phyloP scores from a whole-genome alignment of 1,140 invertebrate species.

The Steinernema khuongi region DNA sequence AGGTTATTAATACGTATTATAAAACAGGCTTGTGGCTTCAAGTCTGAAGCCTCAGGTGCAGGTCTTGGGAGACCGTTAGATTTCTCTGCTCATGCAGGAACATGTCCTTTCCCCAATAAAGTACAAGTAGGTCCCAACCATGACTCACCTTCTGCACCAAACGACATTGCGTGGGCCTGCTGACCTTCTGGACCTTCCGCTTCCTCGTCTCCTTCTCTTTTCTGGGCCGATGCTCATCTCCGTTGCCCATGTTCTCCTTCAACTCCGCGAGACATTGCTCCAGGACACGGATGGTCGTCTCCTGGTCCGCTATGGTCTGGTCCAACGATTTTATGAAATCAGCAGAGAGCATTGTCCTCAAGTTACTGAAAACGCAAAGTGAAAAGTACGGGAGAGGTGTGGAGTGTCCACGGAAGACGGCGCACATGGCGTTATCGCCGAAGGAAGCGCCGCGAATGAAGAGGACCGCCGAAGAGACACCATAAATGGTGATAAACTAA shows the following conservation, averaged over 20 bases:
- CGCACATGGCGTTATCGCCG: not conserved
- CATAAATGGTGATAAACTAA: no score
- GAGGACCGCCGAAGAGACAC: not conserved
- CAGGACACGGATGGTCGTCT: not conserved
- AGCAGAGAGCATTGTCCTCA: not conserved
- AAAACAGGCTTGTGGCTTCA: no score
- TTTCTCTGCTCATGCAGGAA: no score
- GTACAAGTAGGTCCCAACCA: no score
- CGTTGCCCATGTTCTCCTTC: not conserved
- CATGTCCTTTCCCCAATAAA: no score
- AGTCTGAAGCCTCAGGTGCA: no score
- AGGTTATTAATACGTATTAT: no score
- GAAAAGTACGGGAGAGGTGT: not conserved
- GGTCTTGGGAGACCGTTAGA: no score
- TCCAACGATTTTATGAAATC: not conserved
- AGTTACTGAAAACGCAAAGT: not conserved
- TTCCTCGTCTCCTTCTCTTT: not conserved
- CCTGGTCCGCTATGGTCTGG: not conserved
- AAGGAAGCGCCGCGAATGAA: no score
- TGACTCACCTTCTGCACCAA: not conserved
- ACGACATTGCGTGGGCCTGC: not conserved
- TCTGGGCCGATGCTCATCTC: not conserved
- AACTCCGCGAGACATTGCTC: not conserved
- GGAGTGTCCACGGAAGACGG: not conserved
- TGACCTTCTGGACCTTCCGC: not conserved